These are phyloP conservation scores for Excalfactoria chinensis DNA, from an alignment of 2,113 vertebrate species.

Conservation along the genomic window DNA sequence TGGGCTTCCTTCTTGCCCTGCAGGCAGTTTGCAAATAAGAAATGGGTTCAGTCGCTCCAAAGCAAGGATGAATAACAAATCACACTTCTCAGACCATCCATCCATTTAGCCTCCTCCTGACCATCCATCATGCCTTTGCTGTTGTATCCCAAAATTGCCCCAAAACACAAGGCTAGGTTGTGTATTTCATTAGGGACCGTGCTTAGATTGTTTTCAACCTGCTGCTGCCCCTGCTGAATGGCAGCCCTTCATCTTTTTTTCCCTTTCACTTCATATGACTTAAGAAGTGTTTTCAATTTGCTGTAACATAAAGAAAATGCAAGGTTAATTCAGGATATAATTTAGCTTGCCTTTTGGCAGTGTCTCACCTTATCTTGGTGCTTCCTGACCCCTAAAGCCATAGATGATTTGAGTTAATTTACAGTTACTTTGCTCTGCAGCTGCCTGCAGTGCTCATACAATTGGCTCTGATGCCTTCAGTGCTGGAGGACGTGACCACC, in stretches of 20 bases:
- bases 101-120: background rate
- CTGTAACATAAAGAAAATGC: background rate
- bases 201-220: background rate
- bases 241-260: background rate
- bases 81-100: background rate
- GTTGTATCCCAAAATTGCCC: background rate
- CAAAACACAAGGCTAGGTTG: background rate
- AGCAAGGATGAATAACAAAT: background rate
- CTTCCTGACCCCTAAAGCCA: background rate
- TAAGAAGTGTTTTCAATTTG: background rate
- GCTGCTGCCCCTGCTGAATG: background rate
- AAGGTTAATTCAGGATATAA: background rate
- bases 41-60: background rate
- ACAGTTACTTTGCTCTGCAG: background rate
- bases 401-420: constrained; percentile 1
- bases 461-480: background rate
- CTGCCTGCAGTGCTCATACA: background rate
- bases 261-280: background rate
- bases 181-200: background rate
- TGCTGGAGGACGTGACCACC: background rate
- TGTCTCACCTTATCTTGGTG: background rate
- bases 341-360: background rate
- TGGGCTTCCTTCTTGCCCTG: background rate
- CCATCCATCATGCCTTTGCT: background rate
- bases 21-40: background rate